Percentiles rank a stretch among this genome's conserved stretches.
phyloP scores from a whole-genome alignment of 2,797 vertebrate species.

The Nothura maculosa region DNA sequence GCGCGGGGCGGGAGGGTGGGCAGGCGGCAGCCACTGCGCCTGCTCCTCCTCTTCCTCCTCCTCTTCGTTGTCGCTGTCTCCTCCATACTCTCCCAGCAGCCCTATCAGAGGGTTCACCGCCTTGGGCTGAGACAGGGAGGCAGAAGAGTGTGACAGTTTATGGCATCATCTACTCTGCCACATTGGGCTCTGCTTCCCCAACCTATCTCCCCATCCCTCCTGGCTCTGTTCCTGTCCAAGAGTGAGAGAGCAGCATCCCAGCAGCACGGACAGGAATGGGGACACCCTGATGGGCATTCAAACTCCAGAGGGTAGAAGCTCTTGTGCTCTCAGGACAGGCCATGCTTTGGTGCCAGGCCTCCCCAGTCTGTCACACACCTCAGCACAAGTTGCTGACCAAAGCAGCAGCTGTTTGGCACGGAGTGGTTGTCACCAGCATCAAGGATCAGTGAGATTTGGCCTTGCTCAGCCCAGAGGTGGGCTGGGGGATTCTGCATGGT shows the following conservation, averaged over 20 bases:
- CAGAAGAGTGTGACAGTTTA: neutral
- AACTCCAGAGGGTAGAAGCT: neutral
- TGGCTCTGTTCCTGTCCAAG: neutral
- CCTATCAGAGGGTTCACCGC: slow-evolving; percentile 94
- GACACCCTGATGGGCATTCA: neutral
- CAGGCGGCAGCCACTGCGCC: slow-evolving; percentile 63
- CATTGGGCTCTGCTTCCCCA: accelerated
- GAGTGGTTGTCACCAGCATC: neutral
- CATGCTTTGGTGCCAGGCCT: neutral
- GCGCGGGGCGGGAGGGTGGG: slow-evolving; percentile 51
- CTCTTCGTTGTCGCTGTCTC: slow-evolving; percentile 95
- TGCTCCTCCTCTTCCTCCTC: slow-evolving; percentile 92
- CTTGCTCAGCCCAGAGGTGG: neutral
- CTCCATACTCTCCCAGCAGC: slow-evolving; percentile 94
- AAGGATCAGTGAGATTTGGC: neutral
- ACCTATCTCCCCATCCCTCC: accelerated
- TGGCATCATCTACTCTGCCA: neutral
- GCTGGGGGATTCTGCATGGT: neutral
- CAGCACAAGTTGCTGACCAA: neutral
- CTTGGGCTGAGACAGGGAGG: slow-evolving; percentile 84
- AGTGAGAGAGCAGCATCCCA: neutral
- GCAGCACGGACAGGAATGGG: neutral
- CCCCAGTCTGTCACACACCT: neutral
- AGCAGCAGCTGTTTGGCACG: neutral
- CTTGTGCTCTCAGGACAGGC: neutral